Evolutionary conservation across 2,113 vertebrate genomes (phyloP), one percentile per base, ranked within the genome.

Genomic region (Aplodontia rufa): DNA sequence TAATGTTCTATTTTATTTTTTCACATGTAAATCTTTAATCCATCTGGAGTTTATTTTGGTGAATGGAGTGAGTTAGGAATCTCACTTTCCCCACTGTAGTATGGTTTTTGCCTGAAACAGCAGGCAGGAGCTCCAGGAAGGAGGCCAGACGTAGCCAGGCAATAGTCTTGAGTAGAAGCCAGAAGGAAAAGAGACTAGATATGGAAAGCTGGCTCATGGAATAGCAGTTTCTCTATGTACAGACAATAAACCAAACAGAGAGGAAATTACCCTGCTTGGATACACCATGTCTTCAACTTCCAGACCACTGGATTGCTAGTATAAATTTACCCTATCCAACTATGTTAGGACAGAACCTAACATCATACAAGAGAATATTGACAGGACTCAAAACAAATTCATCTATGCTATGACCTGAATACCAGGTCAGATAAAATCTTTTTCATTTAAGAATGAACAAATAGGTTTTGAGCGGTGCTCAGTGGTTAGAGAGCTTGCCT

Each of bases 31-130:
- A 95, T 94, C 81, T 92, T 90, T 95, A 97, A 96, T 81, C 89
- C 88, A 95, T 96, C 72, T 97, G 91, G 88, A 92, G 45, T 93
- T 96, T 96, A 93, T 96, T 96, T 94, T 80, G 49, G 80, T 95
- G n/a, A 55, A 82, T 87, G 75, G 87, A 97, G 45, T 75, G 75
- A 90, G 69, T 76, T 96, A 71, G 91, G 75, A 96, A 94, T 92
- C 66, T 93, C 37, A 93, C 72, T 96, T 76, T 95, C 88, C 74
- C 58, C 86, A 76, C 0, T 82, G 26, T 95, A 95, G 47, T 60
- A 87, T 62, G 40, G 69, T 47, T 76, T 93, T 88, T 94, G 88
- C 80, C 79, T 95, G 66, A 95, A 92, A 91, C 47, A 96, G 85
- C 81, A 95, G n/a, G 66, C 85, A 95, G 71, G 45, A 79, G 28